A percentile compares a stretch with the other conserved stretches of the same genome.
Evolutionary conservation across 2,888 invertebrate species (phyloP).

Genomic region (Microplitis manilae): DNA sequence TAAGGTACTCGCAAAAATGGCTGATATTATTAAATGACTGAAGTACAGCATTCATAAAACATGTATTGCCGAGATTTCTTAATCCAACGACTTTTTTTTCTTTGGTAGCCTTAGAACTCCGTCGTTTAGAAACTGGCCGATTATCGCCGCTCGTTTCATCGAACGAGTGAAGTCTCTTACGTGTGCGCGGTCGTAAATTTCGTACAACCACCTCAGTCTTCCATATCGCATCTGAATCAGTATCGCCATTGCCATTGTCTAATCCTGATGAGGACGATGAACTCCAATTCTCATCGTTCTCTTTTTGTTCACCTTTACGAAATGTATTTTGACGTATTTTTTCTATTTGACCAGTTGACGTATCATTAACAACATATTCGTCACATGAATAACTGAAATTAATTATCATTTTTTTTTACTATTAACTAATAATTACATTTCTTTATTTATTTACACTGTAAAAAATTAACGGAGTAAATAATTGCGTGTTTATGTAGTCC

Average conservation of each 20-base stretch:
- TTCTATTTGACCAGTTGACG: slow-evolving; percentile 74
- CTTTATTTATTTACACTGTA: too few relatives aligned
- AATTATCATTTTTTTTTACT: background rate
- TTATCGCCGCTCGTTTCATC: slow-evolving; percentile 75
- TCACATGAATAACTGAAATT: slow-evolving; percentile 80
- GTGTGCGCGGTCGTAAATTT: slow-evolving; percentile 76
- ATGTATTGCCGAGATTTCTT: slow-evolving; percentile 87
- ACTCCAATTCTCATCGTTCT: slow-evolving; percentile 67
- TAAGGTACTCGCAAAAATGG: slow-evolving; percentile 87
- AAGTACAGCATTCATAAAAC: slow-evolving; percentile 89
- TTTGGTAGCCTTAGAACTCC: slow-evolving; percentile 72
- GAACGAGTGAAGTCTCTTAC: slow-evolving; percentile 76
- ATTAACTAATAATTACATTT: background rate
- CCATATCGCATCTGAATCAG: slow-evolving; percentile 69
- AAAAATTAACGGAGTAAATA: too few relatives aligned
- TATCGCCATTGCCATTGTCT: slow-evolving; percentile 62
- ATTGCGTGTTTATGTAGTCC: too few relatives aligned
- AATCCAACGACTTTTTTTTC: slow-evolving; percentile 82
- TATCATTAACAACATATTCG: slow-evolving; percentile 84
- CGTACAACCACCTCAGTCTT: slow-evolving; percentile 74
- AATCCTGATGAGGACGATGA: slow-evolving; percentile 62
- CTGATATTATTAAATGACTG: slow-evolving; percentile 89
- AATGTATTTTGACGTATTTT: slow-evolving; percentile 73
- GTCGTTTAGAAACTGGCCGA: slow-evolving; percentile 63
- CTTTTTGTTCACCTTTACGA: slow-evolving; percentile 65